Evolutionary conservation across 2,888 invertebrate genomes (phyloP), one percentile per base, ranked within the genome.

Genomic region (Drosophila greeni): DNA sequence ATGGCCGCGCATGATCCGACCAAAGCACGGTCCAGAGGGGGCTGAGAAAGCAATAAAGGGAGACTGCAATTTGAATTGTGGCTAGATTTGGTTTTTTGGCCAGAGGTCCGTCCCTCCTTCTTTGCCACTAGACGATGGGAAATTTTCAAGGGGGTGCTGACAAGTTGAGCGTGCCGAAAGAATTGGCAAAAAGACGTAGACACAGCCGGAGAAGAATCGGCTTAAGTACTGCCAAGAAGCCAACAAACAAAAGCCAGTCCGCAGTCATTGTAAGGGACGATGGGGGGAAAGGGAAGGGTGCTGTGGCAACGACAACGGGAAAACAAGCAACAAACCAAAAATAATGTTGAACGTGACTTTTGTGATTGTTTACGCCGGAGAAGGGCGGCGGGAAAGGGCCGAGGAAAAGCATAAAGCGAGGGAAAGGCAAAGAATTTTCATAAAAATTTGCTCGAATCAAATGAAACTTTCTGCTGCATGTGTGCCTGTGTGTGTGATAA

Each of bases 301-400:
- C 45, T 31, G 45, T 47, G 45, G 45, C 45, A 47, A 16, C 42
- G 68, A 39, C 65, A 66, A 48, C 59, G 37, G 37, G 53, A 43
- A 69, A 80, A 73, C 83, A 71, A 81, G 83, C 79, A 72, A 74
- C 82, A 84, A 84, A 77, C 81, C 85, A 84, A 82, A 76, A 82
- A 84, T 82, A 83, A 84, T 84, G 82, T 82, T 84, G 85, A 77
- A 82, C 83, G 82, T 82, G 82, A 82, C 82, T 82, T 82, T 84
- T 82, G 81, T 80, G 85, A 82, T 82, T 82, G 82, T 82, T 84
- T 79, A 79, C 45, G 69, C 57, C 55, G 49, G 33, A 42, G 47
- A 71, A 39, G n/a, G 43, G 34, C 9, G 20, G 5, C 12, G 54
- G 37, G 29, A 34, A 29, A 39, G 31, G 43, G 12, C 36, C 26